Evolutionary conservation across 2,888 invertebrate genomes (phyloP), one percentile per base, ranked within the genome.

Genomic region (Leptinotarsa rubiginosa): DNA sequence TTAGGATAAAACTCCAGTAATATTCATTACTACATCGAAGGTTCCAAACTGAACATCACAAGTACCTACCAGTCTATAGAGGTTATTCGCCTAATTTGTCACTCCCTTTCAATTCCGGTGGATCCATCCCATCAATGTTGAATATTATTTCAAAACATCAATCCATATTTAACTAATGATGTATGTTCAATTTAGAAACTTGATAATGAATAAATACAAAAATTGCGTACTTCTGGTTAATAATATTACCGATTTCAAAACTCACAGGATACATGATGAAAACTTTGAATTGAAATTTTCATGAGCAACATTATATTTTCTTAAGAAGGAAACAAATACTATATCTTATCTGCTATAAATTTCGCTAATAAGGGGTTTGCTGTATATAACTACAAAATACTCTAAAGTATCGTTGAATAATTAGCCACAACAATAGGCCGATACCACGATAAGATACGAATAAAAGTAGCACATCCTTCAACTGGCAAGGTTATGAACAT

Each of bases 381-480:
- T 62, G 67, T 41, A 72, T 4, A 50, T 50, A 67, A 67, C 62
- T 54, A 16, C 50, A 47, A 67, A 50, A 59, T 22, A 22, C 31
- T 72, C 62, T 41, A 66, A 66, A 20, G 65, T 70, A 74, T 70
- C 67, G 73, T 64, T 68, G 62, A 70, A 73, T 78, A 79, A 78
- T 77, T 76, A 69, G 74, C 68, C 22, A 69, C 71, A 75, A 79
- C 78, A 79, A 79, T 79, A 59, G 77, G 68, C 73, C 73, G 77
- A 78, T 76, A 67, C 72, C 54, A 76, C 67, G 69, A 47, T 66
- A 25, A 78, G 75, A 78, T 76, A 79, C 73, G 18, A 47, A 59
- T 56, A 31, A 47, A 56, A 20, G 15, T 20, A 70, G 41, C 68
- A 79, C 71, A 70, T 79, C 79, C 79, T 76, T 75, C 73, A 65